These are phyloP conservation scores for Aegithalos caudatus DNA, from an alignment of 2,113 vertebrate genomes.

Conservation along the genomic window DNA sequence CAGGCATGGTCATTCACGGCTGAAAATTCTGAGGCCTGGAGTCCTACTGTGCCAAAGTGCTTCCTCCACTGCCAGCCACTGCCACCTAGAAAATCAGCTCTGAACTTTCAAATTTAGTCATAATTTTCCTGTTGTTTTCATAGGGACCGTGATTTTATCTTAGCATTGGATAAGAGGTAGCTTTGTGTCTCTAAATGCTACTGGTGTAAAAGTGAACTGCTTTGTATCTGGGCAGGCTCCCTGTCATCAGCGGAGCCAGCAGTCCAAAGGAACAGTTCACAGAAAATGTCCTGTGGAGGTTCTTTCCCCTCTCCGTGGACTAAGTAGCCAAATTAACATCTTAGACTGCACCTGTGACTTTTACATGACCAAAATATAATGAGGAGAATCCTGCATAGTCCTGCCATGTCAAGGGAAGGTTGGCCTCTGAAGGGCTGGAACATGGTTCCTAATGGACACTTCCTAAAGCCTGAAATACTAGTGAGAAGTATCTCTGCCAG, in stretches of 20 bases:
- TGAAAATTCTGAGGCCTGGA: not conserved
- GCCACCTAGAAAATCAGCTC: not conserved
- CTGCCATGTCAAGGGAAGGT: not conserved
- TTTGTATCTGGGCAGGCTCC: not conserved
- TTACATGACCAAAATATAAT: not conserved
- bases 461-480: not conserved
- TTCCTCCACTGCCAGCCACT: not conserved
- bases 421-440: not conserved
- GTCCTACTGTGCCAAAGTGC: not conserved
- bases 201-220: not conserved
- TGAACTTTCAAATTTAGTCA: not conserved
- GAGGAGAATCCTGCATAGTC: not conserved
- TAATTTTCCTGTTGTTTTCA: not conserved
- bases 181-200: not conserved
- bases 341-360: not conserved
- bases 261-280: accelerated
- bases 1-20: not conserved
- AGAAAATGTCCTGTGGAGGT: not conserved
- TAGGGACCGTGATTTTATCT: not conserved
- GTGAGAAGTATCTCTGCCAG: not conserved
- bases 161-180: not conserved
- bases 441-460: not conserved
- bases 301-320: not conserved
- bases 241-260: not conserved
- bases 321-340: not conserved